phyloP scores from a whole-genome alignment of 2,888 invertebrate species.

The Aporophyla nigra region DNA sequence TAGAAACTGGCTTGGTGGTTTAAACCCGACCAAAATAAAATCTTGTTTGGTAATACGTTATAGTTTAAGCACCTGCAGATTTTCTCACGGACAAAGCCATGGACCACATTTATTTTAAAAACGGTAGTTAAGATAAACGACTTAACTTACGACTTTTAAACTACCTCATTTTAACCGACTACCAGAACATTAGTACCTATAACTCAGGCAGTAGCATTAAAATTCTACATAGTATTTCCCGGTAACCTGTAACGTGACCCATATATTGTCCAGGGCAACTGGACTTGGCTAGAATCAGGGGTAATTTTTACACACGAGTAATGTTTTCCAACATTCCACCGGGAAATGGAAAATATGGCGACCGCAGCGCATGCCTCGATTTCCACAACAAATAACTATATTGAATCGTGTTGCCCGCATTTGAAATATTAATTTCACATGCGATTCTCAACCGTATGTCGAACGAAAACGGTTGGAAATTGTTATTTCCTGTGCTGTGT shows the following conservation, averaged over 20 bases:
- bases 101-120: neutral
- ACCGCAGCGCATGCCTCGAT: constrained; percentile 68
- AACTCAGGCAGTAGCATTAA: constrained; percentile 45
- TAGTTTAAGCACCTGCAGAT: neutral
- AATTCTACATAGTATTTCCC: constrained; percentile 50
- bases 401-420: constrained; percentile 61
- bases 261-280: constrained; percentile 37
- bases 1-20: no score
- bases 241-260: constrained; percentile 34
- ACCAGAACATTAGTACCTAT: constrained; percentile 36
- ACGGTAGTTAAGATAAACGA: neutral
- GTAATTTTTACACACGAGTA: constrained; percentile 66
- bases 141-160: constrained; percentile 38
- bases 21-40: no score
- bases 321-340: constrained; percentile 60
- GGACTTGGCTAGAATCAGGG: constrained; percentile 40
- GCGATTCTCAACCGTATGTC: constrained; percentile 56
- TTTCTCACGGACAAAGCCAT: neutral
- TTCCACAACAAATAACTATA: constrained; percentile 73
- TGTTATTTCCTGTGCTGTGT: constrained; percentile 22
- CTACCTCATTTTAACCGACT: constrained; percentile 8
- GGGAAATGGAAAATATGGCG: constrained; percentile 75
- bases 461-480: constrained; percentile 47
- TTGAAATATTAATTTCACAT: constrained; percentile 43
- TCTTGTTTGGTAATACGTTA: no score